Evolutionary conservation across 2,113 vertebrate species (phyloP).

Genomic region (Atractosteus spatula): DNA sequence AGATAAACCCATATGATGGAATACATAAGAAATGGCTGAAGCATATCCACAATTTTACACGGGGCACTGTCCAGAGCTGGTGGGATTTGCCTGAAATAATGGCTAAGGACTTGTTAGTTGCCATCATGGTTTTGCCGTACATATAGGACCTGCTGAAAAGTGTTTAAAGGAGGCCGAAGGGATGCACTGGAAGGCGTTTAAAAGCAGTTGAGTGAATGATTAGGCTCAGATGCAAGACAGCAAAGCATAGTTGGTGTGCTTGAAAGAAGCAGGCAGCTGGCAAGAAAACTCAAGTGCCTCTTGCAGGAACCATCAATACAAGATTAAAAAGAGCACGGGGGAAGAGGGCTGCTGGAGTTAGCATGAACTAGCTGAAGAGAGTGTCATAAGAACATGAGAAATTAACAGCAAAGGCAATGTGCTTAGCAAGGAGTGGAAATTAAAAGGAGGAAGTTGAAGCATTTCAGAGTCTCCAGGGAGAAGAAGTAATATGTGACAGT

Average conservation of each 20-base stretch:
- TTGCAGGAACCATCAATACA: constrained; percentile 56
- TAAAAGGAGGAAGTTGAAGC: not conserved
- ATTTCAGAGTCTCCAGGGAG: constrained; percentile 14
- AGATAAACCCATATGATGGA: no score
- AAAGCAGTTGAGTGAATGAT: constrained; percentile 4
- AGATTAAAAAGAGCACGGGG: constrained; percentile 48
- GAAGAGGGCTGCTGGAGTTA: not conserved
- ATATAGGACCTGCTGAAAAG: not conserved
- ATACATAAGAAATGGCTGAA: no score
- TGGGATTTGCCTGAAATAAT: no score
- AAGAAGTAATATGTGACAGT: constrained; percentile 17
- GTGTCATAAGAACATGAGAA: constrained; percentile 20
- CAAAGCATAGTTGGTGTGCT: not conserved
- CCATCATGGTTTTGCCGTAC: no score
- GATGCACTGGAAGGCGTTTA: not conserved
- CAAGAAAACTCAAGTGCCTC: constrained; percentile 50
- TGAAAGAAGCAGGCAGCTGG: constrained; percentile 48
- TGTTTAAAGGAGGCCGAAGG: not conserved
- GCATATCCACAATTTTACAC: no score
- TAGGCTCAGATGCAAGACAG: not conserved
- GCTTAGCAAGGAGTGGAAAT: constrained; percentile 10
- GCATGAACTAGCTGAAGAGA: constrained; percentile 46
- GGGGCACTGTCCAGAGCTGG: no score
- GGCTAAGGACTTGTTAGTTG: no score
- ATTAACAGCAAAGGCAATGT: constrained; percentile 12